Conservation (phyloP, 2,797 vertebrate genomes). For the Lophura swinhoii region DNA sequence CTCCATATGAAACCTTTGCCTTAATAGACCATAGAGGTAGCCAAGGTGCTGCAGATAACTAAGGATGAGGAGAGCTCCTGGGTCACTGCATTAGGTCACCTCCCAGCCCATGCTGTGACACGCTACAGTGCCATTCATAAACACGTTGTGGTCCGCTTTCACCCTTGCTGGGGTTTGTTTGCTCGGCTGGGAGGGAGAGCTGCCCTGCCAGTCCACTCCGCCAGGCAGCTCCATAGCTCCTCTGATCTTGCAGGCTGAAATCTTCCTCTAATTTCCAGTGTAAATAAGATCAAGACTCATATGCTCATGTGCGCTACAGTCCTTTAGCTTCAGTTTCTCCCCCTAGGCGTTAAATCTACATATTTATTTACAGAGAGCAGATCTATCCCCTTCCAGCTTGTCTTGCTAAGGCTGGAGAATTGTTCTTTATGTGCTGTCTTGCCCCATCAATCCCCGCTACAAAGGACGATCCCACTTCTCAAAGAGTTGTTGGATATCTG, state of each 20-base stretch:
- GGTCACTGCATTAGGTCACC: not conserved
- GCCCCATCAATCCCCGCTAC: not conserved
- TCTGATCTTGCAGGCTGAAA: not conserved
- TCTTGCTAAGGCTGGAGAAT: not conserved
- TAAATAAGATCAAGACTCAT: not conserved
- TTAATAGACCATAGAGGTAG: not conserved
- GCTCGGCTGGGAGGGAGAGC: not conserved
- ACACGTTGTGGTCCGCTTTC: not conserved
- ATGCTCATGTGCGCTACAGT: not conserved
- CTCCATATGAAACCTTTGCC: not conserved
- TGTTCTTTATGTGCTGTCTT: not conserved
- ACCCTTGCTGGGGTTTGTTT: not conserved
- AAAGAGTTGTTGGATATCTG: not conserved
- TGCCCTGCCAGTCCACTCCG: not conserved
- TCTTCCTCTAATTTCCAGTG: not conserved
- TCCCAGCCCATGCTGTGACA: not conserved
- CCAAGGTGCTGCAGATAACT: not conserved
- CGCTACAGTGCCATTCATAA: not conserved
- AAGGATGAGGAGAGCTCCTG: not conserved
- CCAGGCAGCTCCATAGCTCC: not conserved
- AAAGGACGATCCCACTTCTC: not conserved
- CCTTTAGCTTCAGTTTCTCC: constrained; percentile 24
- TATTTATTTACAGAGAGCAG: not conserved
- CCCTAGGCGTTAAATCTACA: not conserved
- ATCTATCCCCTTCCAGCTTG: not conserved